Percentiles rank a stretch among this genome's conserved stretches.
Evolutionary conservation across 1,140 invertebrate species (phyloP).

Genomic region (Aphaenogaster floridana): DNA sequence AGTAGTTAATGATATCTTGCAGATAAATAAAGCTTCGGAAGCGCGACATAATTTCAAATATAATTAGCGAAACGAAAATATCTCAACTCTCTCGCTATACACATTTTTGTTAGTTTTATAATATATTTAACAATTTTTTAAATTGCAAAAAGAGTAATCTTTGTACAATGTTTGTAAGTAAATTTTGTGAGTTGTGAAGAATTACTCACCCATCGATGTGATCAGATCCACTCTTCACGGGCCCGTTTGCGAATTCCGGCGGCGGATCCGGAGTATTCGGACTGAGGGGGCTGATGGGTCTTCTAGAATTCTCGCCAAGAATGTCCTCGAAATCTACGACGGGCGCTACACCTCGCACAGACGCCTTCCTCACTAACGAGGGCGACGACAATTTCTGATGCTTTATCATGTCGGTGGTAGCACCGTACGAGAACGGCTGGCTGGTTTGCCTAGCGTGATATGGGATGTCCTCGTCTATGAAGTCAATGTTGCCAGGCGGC

Average conservation of each 20-base stretch:
- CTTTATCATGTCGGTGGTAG: slow-evolving; percentile 88
- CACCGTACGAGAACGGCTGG: slow-evolving; percentile 93
- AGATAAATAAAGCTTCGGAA: slow-evolving; percentile 3
- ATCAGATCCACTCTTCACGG: slow-evolving; percentile 71
- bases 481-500: slow-evolving; percentile 83
- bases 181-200: not conserved
- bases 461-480: slow-evolving; percentile 90
- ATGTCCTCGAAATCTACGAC: slow-evolving; percentile 88
- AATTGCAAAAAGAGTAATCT: not conserved
- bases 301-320: slow-evolving; percentile 78
- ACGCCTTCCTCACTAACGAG: slow-evolving; percentile 91
- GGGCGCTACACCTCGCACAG: slow-evolving; percentile 83
- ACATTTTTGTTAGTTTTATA: not conserved
- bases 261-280: slow-evolving; percentile 81
- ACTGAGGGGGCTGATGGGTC: slow-evolving; percentile 77
- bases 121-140: not conserved
- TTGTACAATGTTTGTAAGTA: not conserved
- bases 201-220: slow-evolving; percentile 81
- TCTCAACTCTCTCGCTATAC: not conserved
- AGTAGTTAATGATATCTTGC: slow-evolving; percentile 10
- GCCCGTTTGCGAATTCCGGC: slow-evolving; percentile 82
- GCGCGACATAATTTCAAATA: not conserved
- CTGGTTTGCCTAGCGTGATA: slow-evolving; percentile 94
- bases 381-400: slow-evolving; percentile 91
- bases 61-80: slow-evolving; percentile 7